These are phyloP conservation scores for Pachypanchax playfairii DNA, from an alignment of 2,113 vertebrate genomes.

Conservation along the genomic window DNA sequence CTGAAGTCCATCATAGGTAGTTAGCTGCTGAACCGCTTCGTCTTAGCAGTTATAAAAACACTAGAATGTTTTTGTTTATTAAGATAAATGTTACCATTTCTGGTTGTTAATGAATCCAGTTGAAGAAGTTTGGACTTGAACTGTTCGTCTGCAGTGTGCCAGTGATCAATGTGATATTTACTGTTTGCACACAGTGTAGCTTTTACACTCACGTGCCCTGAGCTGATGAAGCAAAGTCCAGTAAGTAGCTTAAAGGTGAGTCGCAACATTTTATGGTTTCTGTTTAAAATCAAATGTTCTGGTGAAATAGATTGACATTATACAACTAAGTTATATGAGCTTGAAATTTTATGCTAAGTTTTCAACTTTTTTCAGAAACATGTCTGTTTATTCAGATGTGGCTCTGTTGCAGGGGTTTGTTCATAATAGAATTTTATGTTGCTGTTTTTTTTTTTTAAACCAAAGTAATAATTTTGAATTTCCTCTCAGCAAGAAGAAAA, in stretches of 20 bases:
- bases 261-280: not conserved
- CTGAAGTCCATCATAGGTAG: too few species aligned
- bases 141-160: not conserved
- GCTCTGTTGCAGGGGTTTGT: too few species aligned
- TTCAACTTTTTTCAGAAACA: not conserved
- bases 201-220: not conserved
- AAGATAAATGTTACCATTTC: constrained; percentile 13
- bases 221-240: constrained; percentile 32
- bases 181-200: not conserved
- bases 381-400: not conserved
- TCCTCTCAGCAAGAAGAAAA: not conserved
- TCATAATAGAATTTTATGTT: too few species aligned
- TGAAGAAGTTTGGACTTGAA: not conserved
- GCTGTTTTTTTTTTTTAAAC: too few species aligned
- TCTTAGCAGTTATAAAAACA: too few species aligned
- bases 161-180: not conserved
- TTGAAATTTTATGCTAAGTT: not conserved
- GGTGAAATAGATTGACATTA: too few species aligned
- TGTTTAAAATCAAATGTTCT: not conserved
- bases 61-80: too few species aligned
- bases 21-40: too few species aligned
- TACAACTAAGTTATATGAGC: too few species aligned
- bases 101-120: constrained; percentile 9
- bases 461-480: not conserved
- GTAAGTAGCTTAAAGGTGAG: not conserved